Conservation (phyloP, 2,113 vertebrate genomes). For the Syngnathus typhle region DNA sequence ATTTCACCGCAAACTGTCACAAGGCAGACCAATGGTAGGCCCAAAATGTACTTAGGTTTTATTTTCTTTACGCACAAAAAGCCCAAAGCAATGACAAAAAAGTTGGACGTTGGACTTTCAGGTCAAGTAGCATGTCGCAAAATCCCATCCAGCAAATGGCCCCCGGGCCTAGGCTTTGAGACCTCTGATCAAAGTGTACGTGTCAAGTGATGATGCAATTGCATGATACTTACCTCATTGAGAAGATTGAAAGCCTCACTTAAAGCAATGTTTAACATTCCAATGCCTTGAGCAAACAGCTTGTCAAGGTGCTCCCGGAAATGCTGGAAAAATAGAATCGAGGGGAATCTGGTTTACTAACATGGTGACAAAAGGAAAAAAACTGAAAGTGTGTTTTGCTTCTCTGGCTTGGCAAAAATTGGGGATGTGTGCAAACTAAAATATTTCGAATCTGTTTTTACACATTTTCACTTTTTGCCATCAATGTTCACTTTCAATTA, state of each 20-base stretch:
- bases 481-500: constrained; percentile 2
- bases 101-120: too few species aligned
- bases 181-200: not conserved
- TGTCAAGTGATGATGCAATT: not conserved
- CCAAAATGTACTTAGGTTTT: too few species aligned
- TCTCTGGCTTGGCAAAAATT: too few species aligned
- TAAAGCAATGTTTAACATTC: constrained; percentile 91
- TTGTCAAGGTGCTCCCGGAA: constrained; percentile 93
- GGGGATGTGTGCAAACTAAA: not conserved
- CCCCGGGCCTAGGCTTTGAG: too few species aligned
- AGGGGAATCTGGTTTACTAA: too few species aligned
- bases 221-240: constrained; percentile 77
- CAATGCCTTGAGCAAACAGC: constrained; percentile 91
- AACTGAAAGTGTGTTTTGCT: not conserved
- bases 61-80: too few species aligned
- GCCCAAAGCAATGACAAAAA: too few species aligned
- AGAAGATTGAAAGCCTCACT: constrained; percentile 93
- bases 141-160: too few species aligned
- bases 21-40: too few species aligned
- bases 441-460: not conserved
- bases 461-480: not conserved
- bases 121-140: too few species aligned
- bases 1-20: too few species aligned
- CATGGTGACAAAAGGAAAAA: not conserved
- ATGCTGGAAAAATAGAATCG: constrained; percentile 72